A percentile compares a stretch with the other conserved stretches of the same genome.
phyloP scores from a whole-genome alignment of 2,797 vertebrate species.

The Amphiprion clarkii region DNA sequence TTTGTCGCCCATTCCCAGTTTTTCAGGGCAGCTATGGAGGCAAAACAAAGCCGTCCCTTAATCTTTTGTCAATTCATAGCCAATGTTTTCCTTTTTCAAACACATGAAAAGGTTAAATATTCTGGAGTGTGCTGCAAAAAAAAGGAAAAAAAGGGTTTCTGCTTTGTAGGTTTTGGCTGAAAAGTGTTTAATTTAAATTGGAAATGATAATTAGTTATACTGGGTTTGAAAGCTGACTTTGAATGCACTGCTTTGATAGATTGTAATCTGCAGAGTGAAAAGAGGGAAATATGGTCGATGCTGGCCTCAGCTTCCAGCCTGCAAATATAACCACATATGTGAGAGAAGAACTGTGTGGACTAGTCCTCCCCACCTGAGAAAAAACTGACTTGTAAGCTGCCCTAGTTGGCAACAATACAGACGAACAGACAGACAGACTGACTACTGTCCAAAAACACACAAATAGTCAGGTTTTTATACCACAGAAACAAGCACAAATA shows the following conservation, averaged over 20 bases:
- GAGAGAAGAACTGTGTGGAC: constrained; percentile 40
- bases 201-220: constrained; percentile 57
- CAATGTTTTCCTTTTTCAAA: constrained; percentile 39
- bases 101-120: constrained; percentile 28
- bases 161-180: constrained; percentile 27
- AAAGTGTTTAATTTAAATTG: constrained; percentile 56
- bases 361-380: constrained; percentile 26
- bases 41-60: constrained; percentile 47
- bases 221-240: constrained; percentile 50
- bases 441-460: constrained; percentile 52
- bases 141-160: neutral
- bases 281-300: constrained; percentile 20
- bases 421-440: constrained; percentile 43
- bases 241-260: constrained; percentile 49
- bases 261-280: constrained; percentile 48
- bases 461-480: constrained; percentile 44
- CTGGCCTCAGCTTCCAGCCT: constrained; percentile 18
- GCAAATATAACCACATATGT: constrained; percentile 9
- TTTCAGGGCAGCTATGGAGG: constrained; percentile 35
- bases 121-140: constrained; percentile 32
- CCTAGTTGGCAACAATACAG: constrained; percentile 63
- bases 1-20: constrained; percentile 47
- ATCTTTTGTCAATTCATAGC: constrained; percentile 44
- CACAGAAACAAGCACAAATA: constrained; percentile 32
- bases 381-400: constrained; percentile 46